Evolutionary conservation across 2,888 invertebrate species (phyloP), one percentile per base, ranked within the genome.

Genomic region (Nomada hirtipes): DNA sequence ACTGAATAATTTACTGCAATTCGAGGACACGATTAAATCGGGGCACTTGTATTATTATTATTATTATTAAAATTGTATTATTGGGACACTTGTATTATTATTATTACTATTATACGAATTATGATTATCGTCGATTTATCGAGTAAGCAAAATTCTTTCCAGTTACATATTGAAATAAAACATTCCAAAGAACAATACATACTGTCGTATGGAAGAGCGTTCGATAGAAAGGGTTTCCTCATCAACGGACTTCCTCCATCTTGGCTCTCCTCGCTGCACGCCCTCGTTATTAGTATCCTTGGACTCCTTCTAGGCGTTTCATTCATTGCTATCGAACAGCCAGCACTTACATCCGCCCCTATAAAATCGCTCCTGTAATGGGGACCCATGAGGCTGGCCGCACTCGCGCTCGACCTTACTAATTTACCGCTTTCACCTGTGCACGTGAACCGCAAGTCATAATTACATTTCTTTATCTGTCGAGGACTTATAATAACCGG

Each of bases 261-360:
- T 82, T 96, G 96, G 89, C 96, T 96, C 90, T 97, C 97, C 89
- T 97, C 96, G 23, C 96, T 97, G 94, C 96, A 96, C 2, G 97
- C 96, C 67, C 96, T 94, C 0, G 97, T 97, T 85, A 97, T 97
- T 11, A 96, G 95, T 75, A 97, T 97, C 73, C 96, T 95, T 0
- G 97, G 97, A 10, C 96, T 96, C 80, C 95, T 95, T 42, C 94
- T 94, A 4, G 94, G 92, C 20, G 91, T 90, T 57, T 90, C 90
- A 50, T 76, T 83, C 76, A 84, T 81, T 23, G 80, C 72, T 79
- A 82, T 78, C 9, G 86, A 87, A 44, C 88, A 88, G 69, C 85
- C 87, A 63, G 77, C 76, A 74, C 57, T 77, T 47, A 76, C 77
- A 13, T 90, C 88, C 42, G 77, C 86, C 26, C 79, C 85, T 50